Evolutionary conservation across 2,113 vertebrate genomes (phyloP), one percentile per base, ranked within the genome.

Genomic region (Zeus faber): DNA sequence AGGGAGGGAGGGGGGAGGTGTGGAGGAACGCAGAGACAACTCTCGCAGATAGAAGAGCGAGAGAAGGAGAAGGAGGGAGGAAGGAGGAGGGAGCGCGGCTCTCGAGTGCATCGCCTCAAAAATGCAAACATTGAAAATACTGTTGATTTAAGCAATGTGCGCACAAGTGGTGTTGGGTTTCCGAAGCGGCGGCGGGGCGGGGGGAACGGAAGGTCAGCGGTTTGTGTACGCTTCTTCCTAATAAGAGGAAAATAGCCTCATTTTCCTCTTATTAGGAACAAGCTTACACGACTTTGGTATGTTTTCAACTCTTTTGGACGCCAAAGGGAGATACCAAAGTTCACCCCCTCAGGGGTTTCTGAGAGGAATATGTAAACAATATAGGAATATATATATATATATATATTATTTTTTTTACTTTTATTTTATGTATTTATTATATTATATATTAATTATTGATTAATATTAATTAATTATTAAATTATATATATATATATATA

Each of bases 81-180:
- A 22, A 24, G 49, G 26, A 37, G n/a, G 16, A 43, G 23, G 27
- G 11, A 26, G 64, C 37, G 49, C 10, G 4, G 35, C 50, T 74
- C 49, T 20, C 53, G 52, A 64, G 51, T 77, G 73, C 66, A 80
- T 70, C 60, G 37, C 68, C 62, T 67, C 58, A 70, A 74, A 79
- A 60, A 57, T 70, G 74, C 71, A 72, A 78, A 77, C 77, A 79
- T 79, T 73, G 50, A 77, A 79, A 86, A 78, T 70, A 51, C 77
- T 82, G 84, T 87, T 78, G 78, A 77, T 81, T 87, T 83, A 83
- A 81, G 79, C 71, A 67, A 69, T 62, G 61, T 65, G 62, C 62
- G 62, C 73, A 73, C 51, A 58, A 65, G 54, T 49, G 41, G 78
- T 65, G 66, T 80, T 63, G 18, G 64, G 64, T 83, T 83, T 73